Conservation (phyloP, 2,797 vertebrate species). For the Psittacula derbiana region DNA sequence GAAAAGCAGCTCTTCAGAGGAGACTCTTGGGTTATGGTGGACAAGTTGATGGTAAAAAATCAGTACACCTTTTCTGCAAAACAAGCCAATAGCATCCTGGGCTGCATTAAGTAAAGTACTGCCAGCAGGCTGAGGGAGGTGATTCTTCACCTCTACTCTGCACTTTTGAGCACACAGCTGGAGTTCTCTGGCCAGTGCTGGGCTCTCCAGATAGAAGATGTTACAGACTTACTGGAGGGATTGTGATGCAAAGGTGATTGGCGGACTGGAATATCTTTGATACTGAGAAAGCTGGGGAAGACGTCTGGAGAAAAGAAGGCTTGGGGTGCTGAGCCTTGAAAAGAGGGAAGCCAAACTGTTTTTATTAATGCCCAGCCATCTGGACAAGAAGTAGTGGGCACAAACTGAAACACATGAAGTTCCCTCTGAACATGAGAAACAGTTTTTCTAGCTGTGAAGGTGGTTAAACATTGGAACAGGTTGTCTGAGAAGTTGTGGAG, state of each 20-base stretch:
- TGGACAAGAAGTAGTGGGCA: not conserved
- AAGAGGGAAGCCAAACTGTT: not conserved
- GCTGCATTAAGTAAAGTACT: not conserved
- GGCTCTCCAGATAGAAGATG: not conserved
- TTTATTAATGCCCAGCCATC: not conserved
- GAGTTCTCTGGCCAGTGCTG: not conserved
- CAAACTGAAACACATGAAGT: not conserved
- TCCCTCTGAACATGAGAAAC: not conserved
- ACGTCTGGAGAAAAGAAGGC: not conserved
- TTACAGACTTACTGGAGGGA: not conserved
- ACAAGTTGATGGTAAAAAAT: not conserved
- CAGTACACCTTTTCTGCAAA: not conserved
- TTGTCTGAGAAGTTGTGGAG: not conserved
- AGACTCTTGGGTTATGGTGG: accelerated
- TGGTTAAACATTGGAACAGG: not conserved
- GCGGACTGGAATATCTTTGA: not conserved
- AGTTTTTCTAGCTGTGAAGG: not conserved
- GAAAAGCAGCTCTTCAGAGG: not conserved
- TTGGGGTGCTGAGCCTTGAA: not conserved
- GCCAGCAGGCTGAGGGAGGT: not conserved
- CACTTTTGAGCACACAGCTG: not conserved
- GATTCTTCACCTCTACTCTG: not conserved
- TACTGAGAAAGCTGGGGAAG: not conserved
- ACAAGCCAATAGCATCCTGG: not conserved
- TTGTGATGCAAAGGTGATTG: no score